Base-by-base conservation (phyloP, 2,797 vertebrate species). In the Benthosema pterotum region DNA sequence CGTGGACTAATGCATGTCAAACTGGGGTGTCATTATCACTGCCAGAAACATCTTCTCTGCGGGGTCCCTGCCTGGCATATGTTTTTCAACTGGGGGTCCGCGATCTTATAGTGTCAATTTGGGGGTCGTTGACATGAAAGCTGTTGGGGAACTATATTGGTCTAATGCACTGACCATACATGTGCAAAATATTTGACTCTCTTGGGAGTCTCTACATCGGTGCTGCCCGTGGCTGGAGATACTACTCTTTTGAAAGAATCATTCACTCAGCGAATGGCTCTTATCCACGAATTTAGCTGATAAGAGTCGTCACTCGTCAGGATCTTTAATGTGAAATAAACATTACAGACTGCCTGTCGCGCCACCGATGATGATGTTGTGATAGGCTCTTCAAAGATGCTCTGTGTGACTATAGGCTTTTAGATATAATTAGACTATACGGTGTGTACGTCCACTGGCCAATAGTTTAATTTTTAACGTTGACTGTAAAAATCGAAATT, bases 171-270 rank as follows among this genome's bases (percentile, higher is more conserved):
- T 25, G 22, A 25, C 22, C 5, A 5, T 5, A 25, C 69, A 77
- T 25, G 67, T 48, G 25, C 8, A 64, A 18, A 7, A 42, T 18
- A 42, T 19, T 47, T n/a, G 28, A 22, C 14, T 43, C 4, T 43
- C 67, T 62, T 12, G n/a, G n/a, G n/a, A n/a, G n/a, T n/a, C n/a
- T n/a, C n/a, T n/a, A n/a, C 25, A 50, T 38, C 55, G 38, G 11
- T 42, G 17, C 5, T 45, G 17, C 53, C 17, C 14, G 12, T n/a
- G 38, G 7, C 12, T 45, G 22, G 11, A n/a, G 25, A 15, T 69
- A 47, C 60, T 55, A 59, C 64, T 72, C 45, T 65, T 46, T 69
- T 49, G 17, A 58, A 53, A 1, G 19, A 46, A 52, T 22, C 52
- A 57, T 71, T 60, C 17, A n/a, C n/a, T n/a, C n/a, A n/a, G n/a